Percentiles rank a stretch among this genome's conserved stretches.
These are phyloP conservation scores for Aegotheles bennettii DNA, from an alignment of 2,113 vertebrate genomes.

Conservation along the genomic window DNA sequence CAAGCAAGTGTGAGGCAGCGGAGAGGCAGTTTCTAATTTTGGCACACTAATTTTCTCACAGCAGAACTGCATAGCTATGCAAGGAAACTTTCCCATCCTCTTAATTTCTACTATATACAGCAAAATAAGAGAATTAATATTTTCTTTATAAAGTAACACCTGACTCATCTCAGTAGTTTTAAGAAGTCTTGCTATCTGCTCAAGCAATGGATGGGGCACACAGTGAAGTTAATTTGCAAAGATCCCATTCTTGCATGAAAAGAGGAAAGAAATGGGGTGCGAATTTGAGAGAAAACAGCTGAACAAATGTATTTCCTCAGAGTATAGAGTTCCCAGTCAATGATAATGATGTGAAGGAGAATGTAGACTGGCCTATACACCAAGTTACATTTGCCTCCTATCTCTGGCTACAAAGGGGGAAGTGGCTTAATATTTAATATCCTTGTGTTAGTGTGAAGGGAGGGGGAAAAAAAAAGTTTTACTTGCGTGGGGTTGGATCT, in stretches of 20 bases:
- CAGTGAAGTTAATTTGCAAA: background rate
- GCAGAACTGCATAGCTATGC: background rate
- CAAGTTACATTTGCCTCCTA: background rate
- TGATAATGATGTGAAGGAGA: background rate
- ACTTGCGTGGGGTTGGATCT: background rate
- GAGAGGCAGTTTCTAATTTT: background rate
- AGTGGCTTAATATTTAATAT: background rate
- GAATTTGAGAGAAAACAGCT: background rate
- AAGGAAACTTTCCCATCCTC: background rate
- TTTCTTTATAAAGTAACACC: background rate
- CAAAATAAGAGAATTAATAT: background rate
- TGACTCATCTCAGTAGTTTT: background rate
- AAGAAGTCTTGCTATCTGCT: background rate
- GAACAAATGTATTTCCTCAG: background rate
- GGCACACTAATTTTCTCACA: background rate
- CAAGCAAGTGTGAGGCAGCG: background rate
- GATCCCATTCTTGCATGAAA: background rate
- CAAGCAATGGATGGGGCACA: background rate
- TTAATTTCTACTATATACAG: background rate
- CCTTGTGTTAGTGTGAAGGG: background rate
- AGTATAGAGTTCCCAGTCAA: background rate
- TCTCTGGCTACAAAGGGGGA: background rate
- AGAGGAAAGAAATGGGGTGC: background rate
- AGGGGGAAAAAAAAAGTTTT: background rate
- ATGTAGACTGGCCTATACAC: rapidly evolving